Evolutionary conservation across 2,113 vertebrate species (phyloP).

Genomic region (Taurulus bubalis): DNA sequence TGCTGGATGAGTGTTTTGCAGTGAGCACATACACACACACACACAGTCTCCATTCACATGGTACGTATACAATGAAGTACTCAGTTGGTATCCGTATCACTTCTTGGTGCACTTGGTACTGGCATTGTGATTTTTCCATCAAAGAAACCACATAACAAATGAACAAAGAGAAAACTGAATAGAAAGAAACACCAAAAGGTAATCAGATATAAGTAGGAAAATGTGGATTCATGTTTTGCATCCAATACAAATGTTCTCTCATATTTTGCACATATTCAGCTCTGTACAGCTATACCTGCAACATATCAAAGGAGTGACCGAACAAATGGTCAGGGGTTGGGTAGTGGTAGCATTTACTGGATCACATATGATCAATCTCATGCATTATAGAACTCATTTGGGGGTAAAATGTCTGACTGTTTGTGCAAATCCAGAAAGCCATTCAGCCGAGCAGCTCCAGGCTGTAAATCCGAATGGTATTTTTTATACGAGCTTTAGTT

Average conservation of each 20-base stretch:
- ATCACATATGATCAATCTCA: slow-evolving; percentile 45
- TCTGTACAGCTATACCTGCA: slow-evolving; percentile 7
- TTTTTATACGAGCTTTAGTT: slow-evolving; percentile 20
- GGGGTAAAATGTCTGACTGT: slow-evolving; percentile 18
- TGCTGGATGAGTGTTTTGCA: too few relatives aligned
- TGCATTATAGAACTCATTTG: slow-evolving; percentile 39
- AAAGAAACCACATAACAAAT: background rate
- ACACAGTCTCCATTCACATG: background rate
- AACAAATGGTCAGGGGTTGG: background rate
- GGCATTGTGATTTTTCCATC: too few relatives aligned
- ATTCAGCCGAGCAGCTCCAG: background rate
- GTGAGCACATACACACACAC: background rate
- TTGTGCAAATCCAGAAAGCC: background rate
- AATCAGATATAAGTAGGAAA: too few relatives aligned
- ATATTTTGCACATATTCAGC: background rate
- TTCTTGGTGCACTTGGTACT: too few relatives aligned
- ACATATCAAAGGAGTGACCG: slow-evolving; percentile 3
- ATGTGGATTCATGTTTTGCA: background rate
- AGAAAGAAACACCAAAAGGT: background rate
- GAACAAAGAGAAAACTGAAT: background rate
- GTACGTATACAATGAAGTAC: background rate
- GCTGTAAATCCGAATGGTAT: slow-evolving; percentile 40
- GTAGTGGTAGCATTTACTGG: slow-evolving; percentile 14
- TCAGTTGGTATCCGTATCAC: background rate
- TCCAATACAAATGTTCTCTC: background rate